Conservation (phyloP, 2,113 vertebrate species). For the Tachysurus vachellii region DNA sequence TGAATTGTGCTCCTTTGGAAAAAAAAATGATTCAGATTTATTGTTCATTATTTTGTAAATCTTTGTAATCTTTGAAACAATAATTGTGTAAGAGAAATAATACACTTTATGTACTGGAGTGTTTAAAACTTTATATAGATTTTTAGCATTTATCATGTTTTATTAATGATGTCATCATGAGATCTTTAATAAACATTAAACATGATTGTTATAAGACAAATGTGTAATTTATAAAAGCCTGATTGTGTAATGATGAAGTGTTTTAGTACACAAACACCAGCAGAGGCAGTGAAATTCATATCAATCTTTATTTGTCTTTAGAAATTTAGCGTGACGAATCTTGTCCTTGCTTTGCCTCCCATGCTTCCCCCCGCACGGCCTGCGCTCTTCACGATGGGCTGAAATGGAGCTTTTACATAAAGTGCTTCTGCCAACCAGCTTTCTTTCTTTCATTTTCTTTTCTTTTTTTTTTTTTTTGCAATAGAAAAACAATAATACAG, state of each 20-base stretch:
- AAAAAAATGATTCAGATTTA: neutral
- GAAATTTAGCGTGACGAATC: constrained; percentile 79
- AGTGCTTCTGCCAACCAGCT: constrained; percentile 80
- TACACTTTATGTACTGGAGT: neutral
- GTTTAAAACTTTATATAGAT: neutral
- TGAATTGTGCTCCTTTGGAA: neutral
- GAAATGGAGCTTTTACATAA: constrained; percentile 75
- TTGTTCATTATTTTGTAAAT: neutral
- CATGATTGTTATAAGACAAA: neutral
- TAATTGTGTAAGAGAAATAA: no score
- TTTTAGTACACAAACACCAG: constrained; percentile 1
- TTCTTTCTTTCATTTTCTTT: constrained; percentile 55
- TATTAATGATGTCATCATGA: neutral
- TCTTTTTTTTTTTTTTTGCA: constrained; percentile 56
- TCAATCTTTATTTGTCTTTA: constrained; percentile 83
- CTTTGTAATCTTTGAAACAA: neutral
- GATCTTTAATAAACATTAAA: neutral
- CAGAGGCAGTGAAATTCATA: constrained; percentile 71
- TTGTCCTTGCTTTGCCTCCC: constrained; percentile 64
- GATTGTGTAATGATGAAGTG: neutral
- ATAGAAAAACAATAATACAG: constrained; percentile 75
- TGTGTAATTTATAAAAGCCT: neutral
- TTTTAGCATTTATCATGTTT: neutral
- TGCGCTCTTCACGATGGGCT: constrained; percentile 73
- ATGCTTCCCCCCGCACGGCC: constrained; percentile 70